phyloP scores from a whole-genome alignment of 1,140 invertebrate species.

The Lanistes nyassanus region DNA sequence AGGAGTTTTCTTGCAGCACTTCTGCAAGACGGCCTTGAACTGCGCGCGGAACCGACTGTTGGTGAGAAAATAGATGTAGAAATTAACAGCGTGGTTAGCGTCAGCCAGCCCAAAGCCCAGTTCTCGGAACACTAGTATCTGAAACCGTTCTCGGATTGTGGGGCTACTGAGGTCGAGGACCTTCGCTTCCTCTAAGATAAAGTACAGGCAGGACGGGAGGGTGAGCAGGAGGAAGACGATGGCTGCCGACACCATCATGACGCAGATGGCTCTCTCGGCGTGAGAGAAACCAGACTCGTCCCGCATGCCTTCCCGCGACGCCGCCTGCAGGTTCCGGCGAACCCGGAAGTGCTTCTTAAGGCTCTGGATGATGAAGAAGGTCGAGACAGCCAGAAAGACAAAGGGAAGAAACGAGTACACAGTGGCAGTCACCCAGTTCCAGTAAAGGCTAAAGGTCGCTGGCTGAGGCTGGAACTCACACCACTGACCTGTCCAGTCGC shows the following conservation, averaged over 20 bases:
- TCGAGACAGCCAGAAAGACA: constrained; percentile 35
- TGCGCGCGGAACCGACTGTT: constrained; percentile 30
- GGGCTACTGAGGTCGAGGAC: no score
- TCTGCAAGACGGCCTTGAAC: neutral
- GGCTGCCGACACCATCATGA: constrained; percentile 35
- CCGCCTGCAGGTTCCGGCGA: constrained; percentile 21
- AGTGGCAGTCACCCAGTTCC: constrained; percentile 47
- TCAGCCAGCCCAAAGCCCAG: constrained; percentile 20
- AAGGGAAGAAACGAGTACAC: constrained; percentile 43
- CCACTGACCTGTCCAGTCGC: constrained; percentile 28
- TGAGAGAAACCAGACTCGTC: constrained; percentile 26
- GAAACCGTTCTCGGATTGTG: no score
- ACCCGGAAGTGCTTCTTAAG: constrained; percentile 40
- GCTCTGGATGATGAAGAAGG: constrained; percentile 36
- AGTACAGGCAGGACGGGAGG: constrained; percentile 25
- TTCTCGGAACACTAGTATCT: constrained; percentile 8
- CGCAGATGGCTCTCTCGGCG: constrained; percentile 40
- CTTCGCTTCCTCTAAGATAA: constrained; percentile 3
- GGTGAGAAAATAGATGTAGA: constrained; percentile 37
- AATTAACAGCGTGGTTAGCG: constrained; percentile 36
- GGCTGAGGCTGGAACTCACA: constrained; percentile 28
- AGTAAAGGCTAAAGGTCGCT: constrained; percentile 24
- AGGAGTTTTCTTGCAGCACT: no score
- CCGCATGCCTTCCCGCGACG: neutral
- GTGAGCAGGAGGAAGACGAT: constrained; percentile 32